A percentile compares a stretch with the other conserved stretches of the same genome.
These are phyloP conservation scores for Protodeltote pygarga DNA, from an alignment of 2,888 invertebrate species.

Conservation along the genomic window DNA sequence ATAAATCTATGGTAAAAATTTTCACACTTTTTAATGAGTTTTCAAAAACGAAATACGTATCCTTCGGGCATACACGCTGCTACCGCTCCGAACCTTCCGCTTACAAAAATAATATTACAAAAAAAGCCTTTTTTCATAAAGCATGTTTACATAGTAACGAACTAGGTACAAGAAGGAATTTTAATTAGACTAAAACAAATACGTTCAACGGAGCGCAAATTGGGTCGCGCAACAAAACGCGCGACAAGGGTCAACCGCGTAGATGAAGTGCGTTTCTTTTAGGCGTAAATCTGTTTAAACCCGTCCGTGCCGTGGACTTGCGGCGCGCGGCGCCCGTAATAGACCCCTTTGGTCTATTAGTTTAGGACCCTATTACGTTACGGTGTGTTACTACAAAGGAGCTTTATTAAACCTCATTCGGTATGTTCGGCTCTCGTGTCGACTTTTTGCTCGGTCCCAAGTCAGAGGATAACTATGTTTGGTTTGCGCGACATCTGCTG, in stretches of 20 bases:
- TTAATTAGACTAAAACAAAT: slow-evolving; percentile 73
- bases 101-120: slow-evolving; percentile 36
- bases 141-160: slow-evolving; percentile 59
- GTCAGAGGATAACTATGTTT: slow-evolving; percentile 74
- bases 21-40: slow-evolving; percentile 3
- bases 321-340: slow-evolving; percentile 55
- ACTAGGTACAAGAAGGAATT: slow-evolving; percentile 65
- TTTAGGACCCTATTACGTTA: slow-evolving; percentile 81
- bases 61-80: slow-evolving; percentile 12
- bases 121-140: slow-evolving; percentile 54
- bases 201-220: slow-evolving; percentile 62
- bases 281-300: slow-evolving; percentile 75
- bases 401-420: slow-evolving; percentile 72
- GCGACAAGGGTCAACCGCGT: slow-evolving; percentile 69
- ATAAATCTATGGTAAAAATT: slow-evolving; percentile 8
- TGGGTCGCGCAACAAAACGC: slow-evolving; percentile 68
- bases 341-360: slow-evolving; percentile 74
- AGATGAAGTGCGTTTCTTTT: slow-evolving; percentile 67
- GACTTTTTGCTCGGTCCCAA: slow-evolving; percentile 63
- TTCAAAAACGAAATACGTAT: slow-evolving; percentile 19
- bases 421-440: slow-evolving; percentile 54
- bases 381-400: slow-evolving; percentile 73
- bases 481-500: slow-evolving; percentile 67
- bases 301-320: slow-evolving; percentile 66
- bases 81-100: slow-evolving; percentile 39